These are phyloP conservation scores for Pycnomerus fuliginosus DNA, from an alignment of 2,888 invertebrate species.

Conservation along the genomic window DNA sequence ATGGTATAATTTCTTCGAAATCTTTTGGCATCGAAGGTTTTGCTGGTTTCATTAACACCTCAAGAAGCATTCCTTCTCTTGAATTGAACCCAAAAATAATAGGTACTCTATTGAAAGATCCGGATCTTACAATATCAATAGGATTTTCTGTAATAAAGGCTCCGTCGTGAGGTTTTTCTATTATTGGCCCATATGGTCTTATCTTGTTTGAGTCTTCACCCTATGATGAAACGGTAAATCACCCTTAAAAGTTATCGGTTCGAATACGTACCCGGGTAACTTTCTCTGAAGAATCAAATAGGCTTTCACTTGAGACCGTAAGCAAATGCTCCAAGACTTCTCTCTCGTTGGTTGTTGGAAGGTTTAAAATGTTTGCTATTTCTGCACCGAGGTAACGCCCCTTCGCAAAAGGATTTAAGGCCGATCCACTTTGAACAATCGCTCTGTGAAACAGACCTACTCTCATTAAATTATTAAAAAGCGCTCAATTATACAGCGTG, in stretches of 20 bases:
- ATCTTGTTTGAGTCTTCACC: too few species aligned
- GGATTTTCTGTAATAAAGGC: not conserved
- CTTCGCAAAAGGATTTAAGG: constrained; percentile 39
- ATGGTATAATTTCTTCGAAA: not conserved
- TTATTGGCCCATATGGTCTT: not conserved
- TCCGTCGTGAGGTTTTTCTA: not conserved
- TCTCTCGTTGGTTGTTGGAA: not conserved
- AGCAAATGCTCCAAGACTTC: constrained; percentile 47
- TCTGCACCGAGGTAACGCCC: constrained; percentile 1
- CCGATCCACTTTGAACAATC: constrained; percentile 47
- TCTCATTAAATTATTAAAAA: too few species aligned
- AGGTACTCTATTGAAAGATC: not conserved
- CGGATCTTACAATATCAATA: not conserved
- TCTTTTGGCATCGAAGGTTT: not conserved
- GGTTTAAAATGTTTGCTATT: constrained; percentile 1
- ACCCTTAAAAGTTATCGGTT: too few species aligned
- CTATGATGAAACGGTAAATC: too few species aligned
- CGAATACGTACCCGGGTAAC: too few species aligned
- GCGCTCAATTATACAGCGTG: too few species aligned
- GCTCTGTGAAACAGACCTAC: constrained; percentile 40
- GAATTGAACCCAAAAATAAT: not conserved
- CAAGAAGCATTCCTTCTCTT: not conserved
- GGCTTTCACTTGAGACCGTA: constrained; percentile 42
- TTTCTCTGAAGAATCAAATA: too few species aligned
- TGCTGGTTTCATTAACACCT: not conserved